phyloP scores from a whole-genome alignment of 2,888 invertebrate genomes.

The Agrochola lychnidis region DNA sequence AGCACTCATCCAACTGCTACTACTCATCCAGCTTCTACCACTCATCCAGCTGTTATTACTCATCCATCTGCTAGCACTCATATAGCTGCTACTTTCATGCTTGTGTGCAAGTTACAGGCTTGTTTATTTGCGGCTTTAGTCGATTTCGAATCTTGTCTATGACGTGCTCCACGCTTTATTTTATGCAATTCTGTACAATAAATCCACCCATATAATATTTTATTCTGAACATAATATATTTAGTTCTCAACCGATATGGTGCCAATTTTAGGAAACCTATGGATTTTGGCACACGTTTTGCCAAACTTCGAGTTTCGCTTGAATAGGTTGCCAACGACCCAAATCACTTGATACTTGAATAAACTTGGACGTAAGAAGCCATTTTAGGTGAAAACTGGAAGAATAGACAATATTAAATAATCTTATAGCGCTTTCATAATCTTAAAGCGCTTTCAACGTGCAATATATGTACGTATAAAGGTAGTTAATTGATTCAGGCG shows the following conservation, averaged over 20 bases:
- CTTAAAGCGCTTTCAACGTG: background rate
- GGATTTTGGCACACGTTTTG: slow-evolving; percentile 49
- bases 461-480: background rate
- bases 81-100: background rate
- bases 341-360: slow-evolving; percentile 44
- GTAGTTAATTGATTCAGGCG: too few relatives aligned
- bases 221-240: background rate
- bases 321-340: slow-evolving; percentile 42
- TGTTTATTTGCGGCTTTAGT: background rate
- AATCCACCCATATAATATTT: background rate
- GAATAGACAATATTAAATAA: background rate
- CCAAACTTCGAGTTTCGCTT: slow-evolving; percentile 34
- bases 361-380: slow-evolving; percentile 22
- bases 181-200: background rate
- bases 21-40: too few relatives aligned
- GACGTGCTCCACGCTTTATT: background rate
- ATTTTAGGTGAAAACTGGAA: slow-evolving; percentile 7
- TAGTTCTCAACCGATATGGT: slow-evolving; percentile 8
- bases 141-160: background rate
- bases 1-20: background rate
- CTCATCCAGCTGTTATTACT: too few relatives aligned
- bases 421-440: background rate
- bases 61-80: background rate
- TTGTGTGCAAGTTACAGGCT: background rate
- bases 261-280: slow-evolving; percentile 49